A percentile compares a stretch with the other conserved stretches of the same genome.
phyloP scores from a whole-genome alignment of 2,888 invertebrate species.

The Spilosoma lubricipeda region DNA sequence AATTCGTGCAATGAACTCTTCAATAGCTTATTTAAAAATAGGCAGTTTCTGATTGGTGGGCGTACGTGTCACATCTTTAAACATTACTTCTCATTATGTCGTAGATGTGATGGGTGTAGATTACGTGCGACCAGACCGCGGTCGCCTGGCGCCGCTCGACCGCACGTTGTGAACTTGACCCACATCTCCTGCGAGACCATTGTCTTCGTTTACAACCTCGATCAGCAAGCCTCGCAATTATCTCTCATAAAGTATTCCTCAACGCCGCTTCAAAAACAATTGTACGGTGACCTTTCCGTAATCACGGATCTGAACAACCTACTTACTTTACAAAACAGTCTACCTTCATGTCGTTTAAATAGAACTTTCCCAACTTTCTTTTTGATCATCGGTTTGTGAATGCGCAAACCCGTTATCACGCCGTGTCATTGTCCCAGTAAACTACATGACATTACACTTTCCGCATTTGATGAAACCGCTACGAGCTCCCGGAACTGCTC shows the following conservation, averaged over 20 bases:
- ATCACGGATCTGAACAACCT: constrained; percentile 34
- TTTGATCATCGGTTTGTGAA: constrained; percentile 71
- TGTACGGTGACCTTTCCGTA: constrained; percentile 52
- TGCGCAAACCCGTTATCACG: constrained; percentile 73
- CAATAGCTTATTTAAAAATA: constrained; percentile 4
- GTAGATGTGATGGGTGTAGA: constrained; percentile 30
- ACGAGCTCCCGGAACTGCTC: constrained; percentile 44
- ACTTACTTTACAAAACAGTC: constrained; percentile 47
- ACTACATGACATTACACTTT: constrained; percentile 69
- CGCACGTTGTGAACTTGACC: constrained; percentile 80
- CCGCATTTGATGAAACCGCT: constrained; percentile 60
- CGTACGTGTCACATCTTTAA: constrained; percentile 23
- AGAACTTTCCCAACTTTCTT: constrained; percentile 83
- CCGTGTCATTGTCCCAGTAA: constrained; percentile 70
- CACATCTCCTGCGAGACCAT: constrained; percentile 76
- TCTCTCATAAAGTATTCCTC: constrained; percentile 57
- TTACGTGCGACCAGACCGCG: constrained; percentile 59
- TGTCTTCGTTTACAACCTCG: constrained; percentile 76
- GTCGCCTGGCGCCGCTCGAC: constrained; percentile 58
- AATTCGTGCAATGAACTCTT: constrained; percentile 16
- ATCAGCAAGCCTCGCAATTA: constrained; percentile 63
- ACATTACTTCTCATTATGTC: neutral
- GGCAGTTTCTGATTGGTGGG: constrained; percentile 10
- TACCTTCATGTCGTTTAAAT: constrained; percentile 69
- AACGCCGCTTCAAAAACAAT: constrained; percentile 51